Percentiles rank a stretch among this genome's conserved stretches.
Evolutionary conservation across 1,140 invertebrate genomes (phyloP).

Genomic region (Homalodisca vitripennis): DNA sequence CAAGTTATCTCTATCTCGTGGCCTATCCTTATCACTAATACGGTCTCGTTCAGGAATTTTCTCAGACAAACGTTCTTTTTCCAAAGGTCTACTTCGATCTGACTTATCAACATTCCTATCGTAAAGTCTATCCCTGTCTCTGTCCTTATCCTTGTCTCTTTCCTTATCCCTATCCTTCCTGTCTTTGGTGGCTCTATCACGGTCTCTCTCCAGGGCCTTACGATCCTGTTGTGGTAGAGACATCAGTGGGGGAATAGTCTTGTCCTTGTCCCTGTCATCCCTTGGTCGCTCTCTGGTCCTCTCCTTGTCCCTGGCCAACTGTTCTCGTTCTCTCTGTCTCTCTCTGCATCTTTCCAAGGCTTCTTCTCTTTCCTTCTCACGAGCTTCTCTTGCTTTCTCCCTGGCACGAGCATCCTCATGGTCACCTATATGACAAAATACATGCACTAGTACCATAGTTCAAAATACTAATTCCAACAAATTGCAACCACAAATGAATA

Average conservation of each 20-base stretch:
- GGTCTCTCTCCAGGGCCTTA: slow-evolving; percentile 22
- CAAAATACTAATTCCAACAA: no score
- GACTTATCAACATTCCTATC: slow-evolving; percentile 19
- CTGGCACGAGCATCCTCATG: slow-evolving; percentile 31
- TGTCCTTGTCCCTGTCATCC: slow-evolving; percentile 38
- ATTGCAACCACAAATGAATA: no score
- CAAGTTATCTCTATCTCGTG: slow-evolving; percentile 51
- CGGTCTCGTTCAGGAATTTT: slow-evolving; percentile 38
- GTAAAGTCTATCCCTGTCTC: slow-evolving; percentile 25
- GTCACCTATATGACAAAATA: no score
- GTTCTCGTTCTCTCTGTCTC: slow-evolving; percentile 47
- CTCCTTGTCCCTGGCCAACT: slow-evolving; percentile 45
- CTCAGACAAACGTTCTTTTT: slow-evolving; percentile 41
- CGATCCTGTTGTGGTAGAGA: slow-evolving; percentile 32
- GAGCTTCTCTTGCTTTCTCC: slow-evolving; percentile 37
- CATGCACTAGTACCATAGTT: no score
- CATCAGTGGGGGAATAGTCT: slow-evolving; percentile 37
- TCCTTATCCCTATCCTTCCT: slow-evolving; percentile 37
- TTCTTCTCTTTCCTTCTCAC: slow-evolving; percentile 41
- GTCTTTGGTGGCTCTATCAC: slow-evolving; percentile 29
- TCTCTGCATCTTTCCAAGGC: slow-evolving; percentile 45
- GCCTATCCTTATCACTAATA: slow-evolving; percentile 52
- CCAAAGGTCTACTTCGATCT: slow-evolving; percentile 18
- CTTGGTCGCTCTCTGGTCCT: slow-evolving; percentile 42
- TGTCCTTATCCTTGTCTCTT: slow-evolving; percentile 15